Conservation (phyloP, 2,888 invertebrate genomes). For the Stramonita haemastoma region DNA sequence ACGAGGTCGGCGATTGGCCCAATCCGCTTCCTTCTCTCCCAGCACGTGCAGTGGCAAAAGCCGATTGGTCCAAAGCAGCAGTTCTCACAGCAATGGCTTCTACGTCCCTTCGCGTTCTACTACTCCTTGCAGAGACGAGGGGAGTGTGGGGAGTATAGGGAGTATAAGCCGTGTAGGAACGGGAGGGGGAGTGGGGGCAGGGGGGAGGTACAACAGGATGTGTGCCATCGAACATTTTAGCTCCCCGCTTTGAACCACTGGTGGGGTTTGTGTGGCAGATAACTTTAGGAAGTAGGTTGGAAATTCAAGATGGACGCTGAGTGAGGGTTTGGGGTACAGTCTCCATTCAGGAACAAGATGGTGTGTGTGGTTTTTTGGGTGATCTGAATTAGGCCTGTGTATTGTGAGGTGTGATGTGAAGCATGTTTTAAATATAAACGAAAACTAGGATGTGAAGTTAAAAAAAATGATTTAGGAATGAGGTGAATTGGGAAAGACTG, state of each 20-base stretch:
- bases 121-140: background rate
- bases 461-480: too few relatives aligned
- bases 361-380: background rate
- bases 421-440: too few relatives aligned
- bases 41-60: constrained; percentile 44
- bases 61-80: constrained; percentile 42
- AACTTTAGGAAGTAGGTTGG: background rate
- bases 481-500: too few relatives aligned
- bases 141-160: constrained; percentile 29
- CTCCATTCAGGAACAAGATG: background rate
- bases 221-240: constrained; percentile 42
- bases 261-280: background rate
- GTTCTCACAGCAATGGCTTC: constrained; percentile 45
- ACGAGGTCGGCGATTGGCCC: constrained; percentile 18
- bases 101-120: constrained; percentile 36
- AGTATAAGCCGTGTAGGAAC: background rate
- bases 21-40: constrained; percentile 39
- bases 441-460: too few relatives aligned
- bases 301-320: background rate
- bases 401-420: background rate
- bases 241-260: constrained; percentile 30
- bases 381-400: background rate
- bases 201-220: constrained; percentile 28
- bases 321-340: too few relatives aligned
- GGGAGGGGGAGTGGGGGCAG: background rate